Evolutionary conservation across 2,113 vertebrate genomes (phyloP).

Genomic region (Eclectus roratus): DNA sequence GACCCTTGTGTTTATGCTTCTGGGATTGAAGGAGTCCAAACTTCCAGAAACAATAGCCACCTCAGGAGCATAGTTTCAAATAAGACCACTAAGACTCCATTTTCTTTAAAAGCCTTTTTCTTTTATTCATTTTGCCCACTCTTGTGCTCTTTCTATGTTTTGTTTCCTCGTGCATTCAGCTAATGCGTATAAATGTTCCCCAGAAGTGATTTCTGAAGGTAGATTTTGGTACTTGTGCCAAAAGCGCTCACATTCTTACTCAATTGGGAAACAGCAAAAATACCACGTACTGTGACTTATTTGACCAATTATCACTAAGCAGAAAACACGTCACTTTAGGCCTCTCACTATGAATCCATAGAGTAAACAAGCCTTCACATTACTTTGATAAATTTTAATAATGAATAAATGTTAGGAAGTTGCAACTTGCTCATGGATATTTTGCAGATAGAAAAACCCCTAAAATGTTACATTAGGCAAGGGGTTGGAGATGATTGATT

Average conservation of each 20-base stretch:
- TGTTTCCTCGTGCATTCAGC: neutral
- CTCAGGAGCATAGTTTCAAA: neutral
- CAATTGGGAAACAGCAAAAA: neutral
- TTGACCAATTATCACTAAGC: neutral
- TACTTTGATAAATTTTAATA: neutral
- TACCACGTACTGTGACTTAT: neutral
- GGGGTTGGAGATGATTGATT: neutral
- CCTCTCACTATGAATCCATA: neutral
- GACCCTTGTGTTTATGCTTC: neutral
- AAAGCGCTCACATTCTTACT: neutral
- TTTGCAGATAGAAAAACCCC: neutral
- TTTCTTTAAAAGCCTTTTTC: neutral
- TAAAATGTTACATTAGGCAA: neutral
- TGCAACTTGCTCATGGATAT: neutral
- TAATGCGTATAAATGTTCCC: neutral
- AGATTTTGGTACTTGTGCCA: constrained; percentile 7
- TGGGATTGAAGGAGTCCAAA: neutral
- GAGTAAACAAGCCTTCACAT: neutral
- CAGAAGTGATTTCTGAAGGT: constrained; percentile 28
- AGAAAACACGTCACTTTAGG: neutral
- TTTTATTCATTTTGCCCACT: neutral
- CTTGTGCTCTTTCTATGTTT: neutral
- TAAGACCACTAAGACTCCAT: neutral
- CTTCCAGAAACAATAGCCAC: neutral
- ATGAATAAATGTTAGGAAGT: neutral